Evolutionary conservation across 1,140 invertebrate species (phyloP), one percentile per base, ranked within the genome.

Genomic region (Drosophila auraria): DNA sequence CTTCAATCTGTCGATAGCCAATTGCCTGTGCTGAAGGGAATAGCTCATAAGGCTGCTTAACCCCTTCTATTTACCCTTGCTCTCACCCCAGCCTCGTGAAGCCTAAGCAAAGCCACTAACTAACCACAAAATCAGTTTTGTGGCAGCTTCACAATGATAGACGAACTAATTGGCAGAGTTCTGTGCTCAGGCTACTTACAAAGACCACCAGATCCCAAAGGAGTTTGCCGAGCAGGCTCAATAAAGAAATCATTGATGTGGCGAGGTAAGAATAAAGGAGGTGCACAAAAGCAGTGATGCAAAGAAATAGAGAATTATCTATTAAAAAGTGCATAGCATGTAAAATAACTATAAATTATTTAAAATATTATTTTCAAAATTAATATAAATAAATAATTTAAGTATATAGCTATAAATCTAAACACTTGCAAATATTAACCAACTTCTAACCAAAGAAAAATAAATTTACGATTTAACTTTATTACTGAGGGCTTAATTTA

Each of bases 121-220:
- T 87, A 90, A 87, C 84, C 86, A 66, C 81, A 81, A 79, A 89
- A 81, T 84, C 68, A 64, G 73, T 72, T 75, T 89, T 80, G 80
- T 83, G 42, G 23, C 45, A 53, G 68, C 66, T 15, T 64, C 62
- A 47, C 61, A 60, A 74, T 72, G 60, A 76, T 70, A 76, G 77
- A 77, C 71, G 64, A 75, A 89, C 82, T 83, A 83, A 87, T 84
- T 89, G 73, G 81, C 73, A 53, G 49, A 84, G 79, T 81, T 73
- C 68, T 73, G 30, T 73, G 54, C 30, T 61, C 62, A 65, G 62
- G 66, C 73, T 66, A 80, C 77, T 77, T 73, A 56, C 80, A 58
- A 78, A 69, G 76, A 71, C 50, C 62, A 42, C 17, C 58, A 60
- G 70, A 71, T 63, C 75, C 65, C 61, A 71, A 65, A 42, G 72